Percentiles rank a stretch among this genome's conserved stretches.
Conservation (phyloP, 2,888 invertebrate genomes). For the Lypha dubia region DNA sequence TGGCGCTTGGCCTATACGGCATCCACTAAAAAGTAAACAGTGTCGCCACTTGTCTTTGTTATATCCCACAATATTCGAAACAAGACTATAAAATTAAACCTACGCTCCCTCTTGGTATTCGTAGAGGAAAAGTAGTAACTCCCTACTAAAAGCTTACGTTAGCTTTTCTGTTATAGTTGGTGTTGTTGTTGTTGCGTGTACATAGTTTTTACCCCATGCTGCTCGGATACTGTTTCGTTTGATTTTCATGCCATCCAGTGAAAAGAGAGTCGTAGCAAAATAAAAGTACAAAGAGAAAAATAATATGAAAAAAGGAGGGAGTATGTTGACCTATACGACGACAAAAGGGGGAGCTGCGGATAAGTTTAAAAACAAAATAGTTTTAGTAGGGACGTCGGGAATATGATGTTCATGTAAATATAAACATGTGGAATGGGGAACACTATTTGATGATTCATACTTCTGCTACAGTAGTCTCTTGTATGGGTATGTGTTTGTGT, state of each 20-base stretch:
- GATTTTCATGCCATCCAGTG: conserved; percentile 35
- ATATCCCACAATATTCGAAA: conserved; percentile 42
- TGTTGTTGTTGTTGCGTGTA: not conserved
- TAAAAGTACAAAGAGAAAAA: conserved; percentile 16
- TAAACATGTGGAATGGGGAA: conserved; percentile 36
- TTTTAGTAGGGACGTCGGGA: conserved; percentile 43
- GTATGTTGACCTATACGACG: too few species aligned
- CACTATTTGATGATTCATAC: conserved; percentile 68
- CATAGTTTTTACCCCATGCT: conserved; percentile 8
- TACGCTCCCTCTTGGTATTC: conserved; percentile 52
- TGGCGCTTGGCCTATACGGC: conserved; percentile 48
- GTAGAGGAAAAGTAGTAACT: conserved; percentile 7
- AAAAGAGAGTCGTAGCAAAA: conserved; percentile 22
- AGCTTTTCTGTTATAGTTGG: conserved; percentile 34
- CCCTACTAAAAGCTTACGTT: conserved; percentile 53
- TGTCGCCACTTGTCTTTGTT: conserved; percentile 70
- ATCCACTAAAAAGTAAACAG: conserved; percentile 54
- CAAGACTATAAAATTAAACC: conserved; percentile 57
- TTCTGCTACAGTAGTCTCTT: conserved; percentile 41
- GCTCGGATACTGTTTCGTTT: not conserved
- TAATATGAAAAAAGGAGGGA: not conserved
- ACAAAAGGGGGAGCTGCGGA: not conserved
- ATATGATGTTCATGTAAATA: not conserved
- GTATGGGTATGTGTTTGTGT: not conserved
- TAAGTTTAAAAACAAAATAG: conserved; percentile 6